phyloP scores from a whole-genome alignment of 2,113 vertebrate genomes.

The Ceratotherium simum region DNA sequence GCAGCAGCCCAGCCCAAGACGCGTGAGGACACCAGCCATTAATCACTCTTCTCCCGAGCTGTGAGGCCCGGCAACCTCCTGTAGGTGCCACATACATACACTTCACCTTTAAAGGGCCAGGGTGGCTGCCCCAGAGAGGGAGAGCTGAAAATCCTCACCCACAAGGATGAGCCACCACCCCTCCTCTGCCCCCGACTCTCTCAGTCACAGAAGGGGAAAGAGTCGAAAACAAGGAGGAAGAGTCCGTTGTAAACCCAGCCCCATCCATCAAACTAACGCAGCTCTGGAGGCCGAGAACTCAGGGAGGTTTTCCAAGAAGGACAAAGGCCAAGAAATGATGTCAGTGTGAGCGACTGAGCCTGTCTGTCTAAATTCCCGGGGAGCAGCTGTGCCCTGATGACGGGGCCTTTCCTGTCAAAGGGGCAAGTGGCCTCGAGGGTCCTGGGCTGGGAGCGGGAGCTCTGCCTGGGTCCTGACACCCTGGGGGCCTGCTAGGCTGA shows the following conservation, averaged over 20 bases:
- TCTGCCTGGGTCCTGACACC: neutral
- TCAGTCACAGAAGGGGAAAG: neutral
- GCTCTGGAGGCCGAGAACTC: neutral
- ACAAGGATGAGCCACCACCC: neutral
- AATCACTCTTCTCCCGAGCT: neutral
- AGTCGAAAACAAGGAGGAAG: neutral
- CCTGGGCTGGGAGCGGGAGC: no score
- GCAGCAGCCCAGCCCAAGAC: neutral
- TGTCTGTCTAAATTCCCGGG: neutral
- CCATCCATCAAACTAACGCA: conserved; percentile 44
- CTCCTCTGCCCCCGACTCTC: neutral
- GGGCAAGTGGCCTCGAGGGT: neutral
- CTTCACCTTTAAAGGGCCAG: conserved; percentile 46
- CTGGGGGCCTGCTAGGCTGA: neutral
- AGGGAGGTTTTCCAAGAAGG: neutral
- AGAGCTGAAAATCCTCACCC: neutral
- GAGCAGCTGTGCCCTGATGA: neutral
- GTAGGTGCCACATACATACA: conserved; percentile 11
- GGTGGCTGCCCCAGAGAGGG: neutral
- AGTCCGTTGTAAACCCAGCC: neutral
- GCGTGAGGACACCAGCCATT: neutral
- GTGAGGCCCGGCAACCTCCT: conserved; percentile 49
- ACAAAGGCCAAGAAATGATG: neutral
- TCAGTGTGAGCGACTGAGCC: fast-evolving
- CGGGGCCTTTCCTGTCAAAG: neutral